Base-by-base conservation (phyloP, 2,888 invertebrate genomes). In the Loripinus fragilis region DNA sequence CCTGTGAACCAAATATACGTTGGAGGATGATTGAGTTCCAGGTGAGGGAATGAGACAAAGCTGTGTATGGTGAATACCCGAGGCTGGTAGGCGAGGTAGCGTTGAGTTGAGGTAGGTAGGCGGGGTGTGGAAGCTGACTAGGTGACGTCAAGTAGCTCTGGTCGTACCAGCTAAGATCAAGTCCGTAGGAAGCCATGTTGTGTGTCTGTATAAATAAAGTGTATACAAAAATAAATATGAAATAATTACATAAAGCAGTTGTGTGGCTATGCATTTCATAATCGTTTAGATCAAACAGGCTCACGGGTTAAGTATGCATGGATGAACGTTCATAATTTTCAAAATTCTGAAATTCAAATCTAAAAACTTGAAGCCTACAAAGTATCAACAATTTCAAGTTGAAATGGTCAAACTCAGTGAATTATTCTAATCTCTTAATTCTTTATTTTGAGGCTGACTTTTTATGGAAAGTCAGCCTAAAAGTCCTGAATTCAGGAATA, bases 1-100 rank as follows among this genome's bases (percentile, higher is more conserved):
- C 55, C 55, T 55, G 55, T 17, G 28, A 10, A n/a, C 5, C 15
- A 55, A n/a, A 55, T 23, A 60, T 17, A 8, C 60, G 30, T 20
- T 60, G 60, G 1, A 60, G 60, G 5, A 60, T 25, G 10, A 60
- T 30, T 2, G 60, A 60, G 60, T 60, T 60, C 60, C 60, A 60
- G 10, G 60, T 60, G 17, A 60, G 15, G 1, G 30, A 1, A 30
- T 60, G 60, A 10, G 60, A 23, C 12, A 60, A 17, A n/a, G n/a
- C n/a, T 33, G 30, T 30, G 33, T 30, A 60, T 2, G 3, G 60
- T 33, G 60, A 20, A 23, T 33, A 33, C 8, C 7, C 33, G 33
- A 60, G 60, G 12, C 23, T 33, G 33, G 2, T 20, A 33, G 28
- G 20, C 33, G 33, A 23, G 60, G 60, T 17, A 5, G 60, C 15